Base-by-base conservation (phyloP, 2,888 invertebrate genomes). In the Cyclophora punctaria region DNA sequence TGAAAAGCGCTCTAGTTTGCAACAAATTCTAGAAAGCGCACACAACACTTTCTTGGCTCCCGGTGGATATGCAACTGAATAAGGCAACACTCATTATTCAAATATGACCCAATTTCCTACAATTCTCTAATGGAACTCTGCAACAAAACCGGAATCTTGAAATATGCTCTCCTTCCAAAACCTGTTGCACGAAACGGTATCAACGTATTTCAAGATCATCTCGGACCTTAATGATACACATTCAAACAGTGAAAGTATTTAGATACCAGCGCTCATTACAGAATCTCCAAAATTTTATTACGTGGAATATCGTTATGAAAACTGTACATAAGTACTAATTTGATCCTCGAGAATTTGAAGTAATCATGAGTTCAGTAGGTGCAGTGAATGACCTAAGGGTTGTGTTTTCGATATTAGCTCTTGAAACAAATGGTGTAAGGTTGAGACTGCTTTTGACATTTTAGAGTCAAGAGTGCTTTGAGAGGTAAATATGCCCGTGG, bases 401-500 rank as follows among this genome's bases (percentile, higher is more conserved):
- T 51, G 50, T 59, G 53, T 51, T 41, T 46, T 48, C 47, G 55
- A 56, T 58, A 7, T 55, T 69, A 59, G 56, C 54, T 69, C 71
- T 69, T 80, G 20, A 74, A 60, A 5, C 41, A 2, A 47, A 41
- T 53, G 42, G 48, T 20, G 41, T 70, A 80, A 62, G 67, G 76
- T 70, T 57, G 61, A 71, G 54, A 69, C 60, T 68, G 57, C 57
- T 50, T 48, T 48, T 49, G 41, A 44, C 20, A 20, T 20, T 20
- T 20, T 20, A 35, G 34, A 48, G 41, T 40, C 63, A 67, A 67
- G 68, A 73, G 70, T 72, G 69, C 71, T 76, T 73, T 66, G 66
- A 70, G 74, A 75, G 72, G 74, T 78, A 80, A 80, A 76, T 76
- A 73, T 72, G 73, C 69, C 71, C 67, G 79, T 84, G 78, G 83